phyloP scores from a whole-genome alignment of 2,797 vertebrate species.

The Enteromius viviparus region DNA sequence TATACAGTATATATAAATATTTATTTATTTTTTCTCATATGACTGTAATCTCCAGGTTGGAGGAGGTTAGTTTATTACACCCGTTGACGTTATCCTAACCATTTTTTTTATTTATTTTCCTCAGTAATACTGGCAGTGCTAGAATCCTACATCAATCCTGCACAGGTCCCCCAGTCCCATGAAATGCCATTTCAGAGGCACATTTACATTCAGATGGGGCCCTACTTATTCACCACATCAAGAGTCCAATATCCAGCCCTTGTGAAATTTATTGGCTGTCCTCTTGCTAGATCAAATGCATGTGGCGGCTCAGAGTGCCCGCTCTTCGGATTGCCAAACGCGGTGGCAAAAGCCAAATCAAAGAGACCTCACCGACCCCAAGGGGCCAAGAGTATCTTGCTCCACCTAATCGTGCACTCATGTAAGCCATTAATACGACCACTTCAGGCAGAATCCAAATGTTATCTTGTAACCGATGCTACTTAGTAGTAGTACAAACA shows the following conservation, averaged over 20 bases:
- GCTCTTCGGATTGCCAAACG: slow-evolving; percentile 26
- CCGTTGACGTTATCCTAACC: background rate
- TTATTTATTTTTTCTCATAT: background rate
- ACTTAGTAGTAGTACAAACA: background rate
- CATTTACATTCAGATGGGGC: slow-evolving; percentile 63
- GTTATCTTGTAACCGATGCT: background rate
- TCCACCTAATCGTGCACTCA: slow-evolving; percentile 3
- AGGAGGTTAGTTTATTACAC: slow-evolving; percentile 39
- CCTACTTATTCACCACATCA: slow-evolving; percentile 54
- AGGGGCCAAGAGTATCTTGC: slow-evolving; percentile 15
- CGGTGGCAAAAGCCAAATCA: slow-evolving; percentile 39
- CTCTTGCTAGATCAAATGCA: slow-evolving; percentile 44
- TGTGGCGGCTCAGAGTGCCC: slow-evolving; percentile 27
- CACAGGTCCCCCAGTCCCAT: slow-evolving; percentile 30
- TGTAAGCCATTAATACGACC: slow-evolving; percentile 16
- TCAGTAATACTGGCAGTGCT: background rate
- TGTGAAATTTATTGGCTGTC: slow-evolving; percentile 58
- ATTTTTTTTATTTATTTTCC: slow-evolving; percentile 12
- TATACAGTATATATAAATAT: no score
- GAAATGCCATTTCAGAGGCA: slow-evolving; percentile 45
- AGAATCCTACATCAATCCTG: slow-evolving; percentile 50
- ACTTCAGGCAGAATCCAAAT: slow-evolving; percentile 31
- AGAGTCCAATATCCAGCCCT: slow-evolving; percentile 52
- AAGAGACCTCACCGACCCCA: background rate
- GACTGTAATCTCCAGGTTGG: slow-evolving; percentile 37